Percentiles rank a stretch among this genome's conserved stretches.
These are phyloP conservation scores for Eurytoma californica DNA, from an alignment of 2,888 invertebrate genomes.

Conservation along the genomic window DNA sequence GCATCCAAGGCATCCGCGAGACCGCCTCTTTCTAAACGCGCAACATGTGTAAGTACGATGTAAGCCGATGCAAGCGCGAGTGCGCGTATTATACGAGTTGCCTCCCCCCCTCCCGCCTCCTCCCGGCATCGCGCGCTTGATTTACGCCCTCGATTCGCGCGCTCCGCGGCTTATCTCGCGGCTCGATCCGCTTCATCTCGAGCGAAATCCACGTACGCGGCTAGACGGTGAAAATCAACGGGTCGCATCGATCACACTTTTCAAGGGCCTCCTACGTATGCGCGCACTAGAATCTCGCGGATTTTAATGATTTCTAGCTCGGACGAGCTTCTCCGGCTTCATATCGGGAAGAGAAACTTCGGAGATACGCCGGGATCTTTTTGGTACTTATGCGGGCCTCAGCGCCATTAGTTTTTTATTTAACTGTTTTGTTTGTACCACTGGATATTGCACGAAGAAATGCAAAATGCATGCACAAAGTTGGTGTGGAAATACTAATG, in stretches of 20 bases:
- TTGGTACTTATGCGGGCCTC: not conserved
- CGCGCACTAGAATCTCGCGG: conserved; percentile 7
- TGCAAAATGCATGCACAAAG: too few species aligned
- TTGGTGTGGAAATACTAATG: too few species aligned
- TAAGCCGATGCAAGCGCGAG: not conserved
- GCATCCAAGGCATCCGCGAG: not conserved
- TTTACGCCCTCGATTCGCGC: conserved; percentile 46
- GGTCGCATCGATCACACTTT: conserved; percentile 40
- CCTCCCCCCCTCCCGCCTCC: not conserved
- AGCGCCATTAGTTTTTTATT: too few species aligned
- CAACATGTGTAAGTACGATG: not conserved
- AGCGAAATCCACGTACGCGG: conserved; percentile 13
- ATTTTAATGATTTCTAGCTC: conserved; percentile 45
- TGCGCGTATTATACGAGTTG: conserved; percentile 15
- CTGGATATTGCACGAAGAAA: too few species aligned
- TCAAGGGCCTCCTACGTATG: too few species aligned
- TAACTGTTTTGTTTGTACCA: too few species aligned
- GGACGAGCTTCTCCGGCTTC: not conserved
- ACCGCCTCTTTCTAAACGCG: not conserved
- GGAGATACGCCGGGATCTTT: not conserved
- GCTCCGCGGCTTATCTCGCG: conserved; percentile 13
- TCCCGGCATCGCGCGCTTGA: conserved; percentile 30
- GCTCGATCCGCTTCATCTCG: conserved; percentile 42
- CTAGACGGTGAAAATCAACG: conserved; percentile 34
- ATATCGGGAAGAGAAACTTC: conserved; percentile 33